Conservation (phyloP, 92 coral and sea anemone genomes). For the Parazoanthus swiftii region DNA sequence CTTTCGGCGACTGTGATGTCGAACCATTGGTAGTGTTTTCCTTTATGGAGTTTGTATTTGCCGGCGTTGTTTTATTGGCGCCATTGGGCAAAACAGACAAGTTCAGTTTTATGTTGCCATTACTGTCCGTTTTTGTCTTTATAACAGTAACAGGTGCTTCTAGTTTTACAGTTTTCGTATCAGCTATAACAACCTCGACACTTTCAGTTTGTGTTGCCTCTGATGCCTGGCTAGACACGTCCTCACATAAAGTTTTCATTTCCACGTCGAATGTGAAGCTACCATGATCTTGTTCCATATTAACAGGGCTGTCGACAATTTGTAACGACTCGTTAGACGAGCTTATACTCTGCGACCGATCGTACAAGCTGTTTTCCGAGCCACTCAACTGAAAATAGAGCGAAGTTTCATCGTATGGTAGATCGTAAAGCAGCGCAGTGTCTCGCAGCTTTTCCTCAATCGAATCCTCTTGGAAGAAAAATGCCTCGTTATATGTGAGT, state of each 20-base stretch:
- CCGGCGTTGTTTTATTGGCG: constrained; percentile 51
- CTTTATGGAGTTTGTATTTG: constrained; percentile 60
- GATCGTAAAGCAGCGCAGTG: constrained; percentile 64
- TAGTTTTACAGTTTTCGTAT: constrained; percentile 52
- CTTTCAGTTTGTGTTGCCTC: constrained; percentile 87
- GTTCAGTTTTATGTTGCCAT: constrained; percentile 57
- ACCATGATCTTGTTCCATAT: constrained; percentile 28
- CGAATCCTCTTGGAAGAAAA: constrained; percentile 78
- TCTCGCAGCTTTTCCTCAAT: constrained; percentile 77
- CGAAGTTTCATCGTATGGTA: constrained; percentile 67
- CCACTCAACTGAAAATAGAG: constrained; percentile 60
- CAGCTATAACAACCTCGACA: constrained; percentile 50
- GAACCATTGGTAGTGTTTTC: constrained; percentile 56
- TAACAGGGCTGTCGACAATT: constrained; percentile 41
- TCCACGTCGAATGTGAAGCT: constrained; percentile 58
- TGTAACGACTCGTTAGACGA: constrained; percentile 41
- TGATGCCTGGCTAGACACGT: constrained; percentile 60
- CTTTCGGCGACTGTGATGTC: constrained; percentile 77
- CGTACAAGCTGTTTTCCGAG: constrained; percentile 47
- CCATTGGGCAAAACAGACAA: constrained; percentile 57
- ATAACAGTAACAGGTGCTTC: constrained; percentile 54
- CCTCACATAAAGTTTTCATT: constrained; percentile 67
- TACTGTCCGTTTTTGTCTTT: constrained; percentile 58
- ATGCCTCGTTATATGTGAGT: constrained; percentile 75
- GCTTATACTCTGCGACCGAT: constrained; percentile 36